phyloP scores from a whole-genome alignment of 2,888 invertebrate genomes.

The Ariolimax columbianus region DNA sequence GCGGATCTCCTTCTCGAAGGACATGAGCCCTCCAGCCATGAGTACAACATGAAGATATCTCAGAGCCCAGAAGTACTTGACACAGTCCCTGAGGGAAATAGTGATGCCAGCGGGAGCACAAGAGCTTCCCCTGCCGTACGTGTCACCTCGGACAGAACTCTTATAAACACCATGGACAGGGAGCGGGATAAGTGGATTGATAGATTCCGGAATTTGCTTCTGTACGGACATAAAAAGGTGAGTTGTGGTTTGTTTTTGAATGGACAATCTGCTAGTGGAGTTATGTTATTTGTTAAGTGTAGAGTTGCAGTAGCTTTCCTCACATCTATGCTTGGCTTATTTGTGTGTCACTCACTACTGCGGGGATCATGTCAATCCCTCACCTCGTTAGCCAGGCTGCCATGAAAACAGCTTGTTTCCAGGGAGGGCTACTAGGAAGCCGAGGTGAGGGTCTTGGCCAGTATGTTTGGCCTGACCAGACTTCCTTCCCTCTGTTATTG shows the following conservation, averaged over 20 bases:
- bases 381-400: too few species aligned
- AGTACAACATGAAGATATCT: constrained; percentile 67
- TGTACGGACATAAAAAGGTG: constrained; percentile 90
- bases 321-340: too few species aligned
- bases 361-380: too few species aligned
- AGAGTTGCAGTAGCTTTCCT: too few species aligned
- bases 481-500: too few species aligned
- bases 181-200: constrained; percentile 83
- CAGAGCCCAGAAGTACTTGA: constrained; percentile 63
- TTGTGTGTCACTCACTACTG: too few species aligned
- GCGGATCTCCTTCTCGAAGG: constrained; percentile 93
- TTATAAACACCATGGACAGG: constrained; percentile 61
- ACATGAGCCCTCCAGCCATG: constrained; percentile 74
- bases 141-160: constrained; percentile 63
- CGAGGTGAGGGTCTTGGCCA: too few species aligned
- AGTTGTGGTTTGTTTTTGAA: neutral
- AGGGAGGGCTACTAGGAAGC: too few species aligned
- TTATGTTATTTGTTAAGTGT: too few species aligned
- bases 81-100: constrained; percentile 58
- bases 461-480: too few species aligned
- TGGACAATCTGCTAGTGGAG: too few species aligned
- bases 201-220: constrained; percentile 89
- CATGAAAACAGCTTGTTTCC: too few species aligned
- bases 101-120: constrained; percentile 40
- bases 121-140: constrained; percentile 52